These are phyloP conservation scores for Pantherophis alleghaniensis DNA, from an alignment of 2,797 vertebrate species.

Conservation along the genomic window DNA sequence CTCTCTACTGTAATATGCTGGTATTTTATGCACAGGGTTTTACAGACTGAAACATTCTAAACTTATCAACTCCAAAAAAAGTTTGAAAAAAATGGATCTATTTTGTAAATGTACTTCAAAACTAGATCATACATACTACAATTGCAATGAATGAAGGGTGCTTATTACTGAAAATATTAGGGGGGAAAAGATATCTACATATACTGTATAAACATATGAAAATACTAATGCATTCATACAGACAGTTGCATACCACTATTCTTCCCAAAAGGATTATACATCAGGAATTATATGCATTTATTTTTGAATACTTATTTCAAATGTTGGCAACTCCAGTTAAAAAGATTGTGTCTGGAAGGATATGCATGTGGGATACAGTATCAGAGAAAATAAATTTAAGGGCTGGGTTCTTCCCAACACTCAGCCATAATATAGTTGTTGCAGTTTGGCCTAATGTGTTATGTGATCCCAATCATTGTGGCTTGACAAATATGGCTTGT, in stretches of 20 bases:
- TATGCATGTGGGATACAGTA: neutral
- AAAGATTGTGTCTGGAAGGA: neutral
- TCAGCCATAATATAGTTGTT: neutral
- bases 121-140: conserved; percentile 76
- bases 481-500: neutral
- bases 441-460: neutral
- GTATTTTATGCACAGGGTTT: conserved; percentile 77
- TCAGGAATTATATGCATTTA: neutral
- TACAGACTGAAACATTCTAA: conserved; percentile 74
- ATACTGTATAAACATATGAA: neutral
- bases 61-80: conserved; percentile 79
- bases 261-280: no score
- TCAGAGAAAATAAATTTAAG: neutral
- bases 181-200: neutral
- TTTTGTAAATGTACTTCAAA: conserved; percentile 72
- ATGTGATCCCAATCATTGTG: neutral
- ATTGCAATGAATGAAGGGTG: conserved; percentile 59
- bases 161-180: neutral
- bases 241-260: neutral
- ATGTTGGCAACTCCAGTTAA: neutral
- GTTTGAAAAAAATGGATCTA: conserved; percentile 75
- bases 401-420: neutral
- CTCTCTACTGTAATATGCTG: conserved; percentile 43
- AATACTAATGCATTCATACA: neutral
- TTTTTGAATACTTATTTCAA: neutral